These are phyloP conservation scores for Agriotes lineatus DNA, from an alignment of 2,888 invertebrate species.

Conservation along the genomic window DNA sequence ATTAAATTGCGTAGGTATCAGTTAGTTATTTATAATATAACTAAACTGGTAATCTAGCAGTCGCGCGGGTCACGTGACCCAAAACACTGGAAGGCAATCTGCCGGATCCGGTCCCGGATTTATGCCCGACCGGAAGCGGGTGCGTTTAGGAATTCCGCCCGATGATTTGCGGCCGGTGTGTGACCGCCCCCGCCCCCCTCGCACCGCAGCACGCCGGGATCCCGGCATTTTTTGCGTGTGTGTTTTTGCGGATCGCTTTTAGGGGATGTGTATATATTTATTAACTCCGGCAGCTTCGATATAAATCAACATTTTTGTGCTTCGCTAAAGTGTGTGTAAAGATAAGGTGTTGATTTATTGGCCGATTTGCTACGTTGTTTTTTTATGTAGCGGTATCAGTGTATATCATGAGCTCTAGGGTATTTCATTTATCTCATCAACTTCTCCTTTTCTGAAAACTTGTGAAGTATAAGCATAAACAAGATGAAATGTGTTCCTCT, in stretches of 20 bases:
- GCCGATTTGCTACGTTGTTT: slow-evolving; percentile 53
- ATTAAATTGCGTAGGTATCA: slow-evolving; percentile 36
- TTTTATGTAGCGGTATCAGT: slow-evolving; percentile 47
- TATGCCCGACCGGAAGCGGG: slow-evolving; percentile 66
- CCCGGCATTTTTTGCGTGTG: slow-evolving; percentile 46
- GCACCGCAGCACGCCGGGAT: slow-evolving; percentile 44
- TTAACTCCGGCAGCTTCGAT: slow-evolving; percentile 59
- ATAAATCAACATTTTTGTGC: slow-evolving; percentile 62
- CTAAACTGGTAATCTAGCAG: slow-evolving; percentile 40
- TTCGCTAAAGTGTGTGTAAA: slow-evolving; percentile 59
- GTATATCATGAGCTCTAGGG: slow-evolving; percentile 43
- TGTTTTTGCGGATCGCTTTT: slow-evolving; percentile 54
- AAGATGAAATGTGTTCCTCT: slow-evolving; percentile 38
- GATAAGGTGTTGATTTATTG: slow-evolving; percentile 61
- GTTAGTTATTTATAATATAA: slow-evolving; percentile 36
- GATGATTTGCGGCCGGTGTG: slow-evolving; percentile 71
- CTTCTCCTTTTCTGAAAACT: slow-evolving; percentile 36
- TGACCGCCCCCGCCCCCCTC: slow-evolving; percentile 47
- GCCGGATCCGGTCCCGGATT: slow-evolving; percentile 63
- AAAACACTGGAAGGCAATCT: slow-evolving; percentile 61
- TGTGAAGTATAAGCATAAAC: slow-evolving; percentile 41
- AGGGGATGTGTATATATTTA: slow-evolving; percentile 56
- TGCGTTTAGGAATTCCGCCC: slow-evolving; percentile 73
- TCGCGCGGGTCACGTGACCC: slow-evolving; percentile 41
- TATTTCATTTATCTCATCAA: slow-evolving; percentile 42